Evolutionary conservation across 2,113 vertebrate species (phyloP).

Genomic region (Colistium nudipinnis): DNA sequence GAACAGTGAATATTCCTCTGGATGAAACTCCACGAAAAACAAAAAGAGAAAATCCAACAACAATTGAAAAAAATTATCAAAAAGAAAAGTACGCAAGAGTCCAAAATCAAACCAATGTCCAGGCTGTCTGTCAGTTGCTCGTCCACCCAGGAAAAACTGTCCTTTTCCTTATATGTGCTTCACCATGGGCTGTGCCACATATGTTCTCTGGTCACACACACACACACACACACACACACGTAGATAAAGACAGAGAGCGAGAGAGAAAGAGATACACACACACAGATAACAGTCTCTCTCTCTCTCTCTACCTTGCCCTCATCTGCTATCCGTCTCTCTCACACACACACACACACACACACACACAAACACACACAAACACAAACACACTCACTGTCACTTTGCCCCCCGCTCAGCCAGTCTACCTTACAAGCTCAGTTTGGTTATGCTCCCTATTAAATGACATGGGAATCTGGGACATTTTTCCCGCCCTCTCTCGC

Average conservation of each 20-base stretch:
- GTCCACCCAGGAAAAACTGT: conserved; percentile 38
- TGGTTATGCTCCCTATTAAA: conserved; percentile 74
- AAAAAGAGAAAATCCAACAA: conserved; percentile 47
- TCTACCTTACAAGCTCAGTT: conserved; percentile 66
- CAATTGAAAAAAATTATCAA: conserved; percentile 1
- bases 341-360: conserved; percentile 38
- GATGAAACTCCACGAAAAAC: conserved; percentile 20
- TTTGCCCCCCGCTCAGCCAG: conserved; percentile 64
- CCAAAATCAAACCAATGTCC: conserved; percentile 25
- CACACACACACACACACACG: conserved; percentile 31
- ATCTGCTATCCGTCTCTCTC: conserved; percentile 27
- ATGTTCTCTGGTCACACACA: conserved; percentile 54
- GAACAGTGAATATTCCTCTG: conserved; percentile 1
- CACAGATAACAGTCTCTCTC: conserved; percentile 26
- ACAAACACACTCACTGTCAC: conserved; percentile 60
- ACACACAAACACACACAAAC: conserved; percentile 36
- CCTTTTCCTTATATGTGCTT: conserved; percentile 53
- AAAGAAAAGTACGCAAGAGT: conserved; percentile 5
- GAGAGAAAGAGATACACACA: conserved; percentile 28
- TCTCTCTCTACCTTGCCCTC: conserved; percentile 15
- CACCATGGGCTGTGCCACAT: conserved; percentile 52
- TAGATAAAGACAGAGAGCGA: too few relatives aligned
- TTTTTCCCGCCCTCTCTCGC: conserved; percentile 41
- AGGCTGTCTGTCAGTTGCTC: conserved; percentile 14
- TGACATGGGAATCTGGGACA: conserved; percentile 71